A percentile compares a stretch with the other conserved stretches of the same genome.
Conservation (phyloP, 2,888 invertebrate genomes). For the Melipona beecheii region DNA sequence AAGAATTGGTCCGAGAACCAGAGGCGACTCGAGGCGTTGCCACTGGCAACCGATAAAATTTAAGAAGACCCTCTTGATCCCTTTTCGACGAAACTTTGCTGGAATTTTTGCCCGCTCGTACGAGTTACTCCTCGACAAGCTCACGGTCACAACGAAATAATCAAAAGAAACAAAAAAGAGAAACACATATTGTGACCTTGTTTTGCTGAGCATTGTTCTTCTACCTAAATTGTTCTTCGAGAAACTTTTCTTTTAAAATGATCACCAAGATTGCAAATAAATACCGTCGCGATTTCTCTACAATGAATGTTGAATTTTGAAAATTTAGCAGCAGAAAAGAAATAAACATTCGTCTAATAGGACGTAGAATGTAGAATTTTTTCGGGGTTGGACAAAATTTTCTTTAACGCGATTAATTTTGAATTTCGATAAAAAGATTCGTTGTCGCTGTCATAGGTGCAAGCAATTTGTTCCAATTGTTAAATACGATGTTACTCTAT, state of each 20-base stretch:
- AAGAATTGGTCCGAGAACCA: slow-evolving; percentile 44
- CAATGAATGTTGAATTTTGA: too few relatives aligned
- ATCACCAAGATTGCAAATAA: neutral
- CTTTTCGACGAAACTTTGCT: slow-evolving; percentile 68
- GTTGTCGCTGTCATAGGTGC: too few relatives aligned
- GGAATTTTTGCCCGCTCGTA: slow-evolving; percentile 67
- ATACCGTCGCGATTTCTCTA: neutral
- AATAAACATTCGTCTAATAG: too few relatives aligned
- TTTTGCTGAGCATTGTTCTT: too few relatives aligned
- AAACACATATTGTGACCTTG: neutral
- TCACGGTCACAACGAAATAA: slow-evolving; percentile 40
- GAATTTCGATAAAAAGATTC: too few relatives aligned
- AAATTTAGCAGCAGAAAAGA: too few relatives aligned
- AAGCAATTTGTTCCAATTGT: too few relatives aligned
- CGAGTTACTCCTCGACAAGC: slow-evolving; percentile 62
- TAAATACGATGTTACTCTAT: too few relatives aligned
- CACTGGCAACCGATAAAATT: slow-evolving; percentile 78
- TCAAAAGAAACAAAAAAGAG: neutral
- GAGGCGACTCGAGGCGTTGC: slow-evolving; percentile 76
- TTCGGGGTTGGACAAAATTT: too few relatives aligned
- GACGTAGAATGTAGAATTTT: too few relatives aligned
- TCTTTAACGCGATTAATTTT: too few relatives aligned
- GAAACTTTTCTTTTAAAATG: neutral
- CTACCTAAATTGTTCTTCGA: slow-evolving; percentile 13
- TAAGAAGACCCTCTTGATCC: slow-evolving; percentile 71